Evolutionary conservation across 2,797 vertebrate genomes (phyloP).

Genomic region (Macrochelys suwanniensis): DNA sequence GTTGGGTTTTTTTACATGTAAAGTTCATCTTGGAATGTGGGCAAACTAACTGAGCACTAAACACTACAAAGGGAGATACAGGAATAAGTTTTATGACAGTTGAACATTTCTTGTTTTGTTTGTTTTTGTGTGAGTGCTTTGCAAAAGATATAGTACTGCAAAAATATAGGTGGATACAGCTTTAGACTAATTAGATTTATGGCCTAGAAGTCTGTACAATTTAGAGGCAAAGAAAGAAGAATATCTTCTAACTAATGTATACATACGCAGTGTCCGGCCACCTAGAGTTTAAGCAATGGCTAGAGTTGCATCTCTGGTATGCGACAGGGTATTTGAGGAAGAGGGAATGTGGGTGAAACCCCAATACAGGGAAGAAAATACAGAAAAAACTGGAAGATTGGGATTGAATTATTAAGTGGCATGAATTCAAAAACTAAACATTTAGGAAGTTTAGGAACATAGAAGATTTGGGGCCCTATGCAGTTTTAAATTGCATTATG

Average conservation of each 20-base stretch:
- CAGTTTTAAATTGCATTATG: slow-evolving; percentile 68
- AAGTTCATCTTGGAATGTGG: neutral
- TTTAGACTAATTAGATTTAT: slow-evolving; percentile 48
- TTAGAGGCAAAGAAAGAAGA: slow-evolving; percentile 31
- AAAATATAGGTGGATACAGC: neutral
- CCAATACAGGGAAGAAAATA: slow-evolving; percentile 53
- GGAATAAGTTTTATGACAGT: neutral
- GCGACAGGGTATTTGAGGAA: slow-evolving; percentile 64
- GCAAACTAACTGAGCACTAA: neutral
- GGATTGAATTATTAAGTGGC: slow-evolving; percentile 72
- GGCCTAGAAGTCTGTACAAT: slow-evolving; percentile 4
- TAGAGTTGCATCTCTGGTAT: slow-evolving; percentile 64
- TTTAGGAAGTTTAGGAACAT: slow-evolving; percentile 62
- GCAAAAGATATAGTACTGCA: neutral
- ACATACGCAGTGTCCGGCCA: slow-evolving; percentile 61
- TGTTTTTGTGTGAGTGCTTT: neutral
- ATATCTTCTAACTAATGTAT: slow-evolving; percentile 50
- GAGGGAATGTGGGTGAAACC: slow-evolving; percentile 51
- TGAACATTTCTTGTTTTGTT: neutral
- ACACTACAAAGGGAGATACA: neutral
- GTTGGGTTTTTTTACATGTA: rapidly evolving
- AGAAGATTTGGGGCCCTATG: slow-evolving; percentile 40
- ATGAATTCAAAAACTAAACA: slow-evolving; percentile 39
- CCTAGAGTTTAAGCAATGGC: slow-evolving; percentile 54
- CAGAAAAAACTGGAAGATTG: slow-evolving; percentile 60